Conservation (phyloP, 2,797 vertebrate species). For the Garrulus glandarius region DNA sequence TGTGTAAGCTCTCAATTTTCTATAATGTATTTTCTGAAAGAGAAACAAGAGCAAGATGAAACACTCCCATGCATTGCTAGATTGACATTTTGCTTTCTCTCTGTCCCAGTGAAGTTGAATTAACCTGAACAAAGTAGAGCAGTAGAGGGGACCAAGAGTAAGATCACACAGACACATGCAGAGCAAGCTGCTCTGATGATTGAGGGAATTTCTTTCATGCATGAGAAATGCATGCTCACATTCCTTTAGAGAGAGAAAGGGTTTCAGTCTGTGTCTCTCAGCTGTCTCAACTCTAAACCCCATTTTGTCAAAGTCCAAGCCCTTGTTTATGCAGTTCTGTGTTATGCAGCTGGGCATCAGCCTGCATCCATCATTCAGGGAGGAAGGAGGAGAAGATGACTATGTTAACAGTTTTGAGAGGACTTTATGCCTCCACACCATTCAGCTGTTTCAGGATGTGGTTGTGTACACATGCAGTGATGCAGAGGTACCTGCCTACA, state of each 20-base stretch:
- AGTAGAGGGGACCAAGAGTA: neutral
- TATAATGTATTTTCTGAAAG: neutral
- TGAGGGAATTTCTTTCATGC: neutral
- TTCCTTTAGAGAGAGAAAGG: neutral
- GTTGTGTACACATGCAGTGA: neutral
- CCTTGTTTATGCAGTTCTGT: neutral
- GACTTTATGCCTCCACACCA: neutral
- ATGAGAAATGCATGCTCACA: neutral
- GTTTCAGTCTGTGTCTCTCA: neutral
- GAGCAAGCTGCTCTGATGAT: neutral
- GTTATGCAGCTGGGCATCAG: neutral
- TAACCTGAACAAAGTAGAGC: neutral
- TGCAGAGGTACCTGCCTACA: neutral
- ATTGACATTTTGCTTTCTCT: neutral
- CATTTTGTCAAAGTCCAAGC: neutral
- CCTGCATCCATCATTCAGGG: neutral
- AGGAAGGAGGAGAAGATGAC: neutral
- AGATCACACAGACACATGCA: neutral
- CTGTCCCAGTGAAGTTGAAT: neutral
- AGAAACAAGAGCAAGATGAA: neutral
- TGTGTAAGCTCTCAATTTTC: neutral
- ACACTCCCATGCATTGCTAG: neutral
- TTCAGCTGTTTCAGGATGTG: neutral
- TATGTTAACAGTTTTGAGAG: neutral
- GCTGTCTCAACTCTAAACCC: neutral